Percentiles rank a stretch among this genome's conserved stretches.
Conservation (phyloP, 2,113 vertebrate genomes). For the Platycercus adscitus region DNA sequence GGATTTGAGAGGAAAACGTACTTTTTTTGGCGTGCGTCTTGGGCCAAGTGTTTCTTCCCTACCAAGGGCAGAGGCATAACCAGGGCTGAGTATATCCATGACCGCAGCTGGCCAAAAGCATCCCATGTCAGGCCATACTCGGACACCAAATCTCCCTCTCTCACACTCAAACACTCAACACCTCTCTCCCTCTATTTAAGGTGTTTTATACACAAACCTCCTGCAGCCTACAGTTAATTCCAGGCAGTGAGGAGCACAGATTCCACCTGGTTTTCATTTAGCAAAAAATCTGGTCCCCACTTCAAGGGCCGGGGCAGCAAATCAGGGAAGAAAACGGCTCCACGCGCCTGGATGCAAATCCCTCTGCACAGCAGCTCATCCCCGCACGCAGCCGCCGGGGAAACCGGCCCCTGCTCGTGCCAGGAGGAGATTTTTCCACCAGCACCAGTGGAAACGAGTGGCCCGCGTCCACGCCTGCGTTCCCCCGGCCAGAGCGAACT, state of each 20-base stretch:
- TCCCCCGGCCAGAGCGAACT: background rate
- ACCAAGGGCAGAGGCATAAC: background rate
- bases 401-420: background rate
- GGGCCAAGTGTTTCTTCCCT: background rate
- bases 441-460: slow-evolving; percentile 24
- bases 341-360: accelerated
- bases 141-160: background rate
- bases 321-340: background rate
- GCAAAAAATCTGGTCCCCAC: background rate
- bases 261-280: background rate
- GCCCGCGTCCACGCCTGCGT: slow-evolving; percentile 8
- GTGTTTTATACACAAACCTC: background rate
- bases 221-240: background rate
- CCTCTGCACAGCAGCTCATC: accelerated
- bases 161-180: background rate
- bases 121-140: background rate
- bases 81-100: accelerated
- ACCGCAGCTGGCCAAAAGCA: background rate
- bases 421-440: slow-evolving; percentile 29
- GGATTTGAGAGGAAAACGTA: background rate
- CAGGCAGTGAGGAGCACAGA: background rate
- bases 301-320: background rate
- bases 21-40: background rate
- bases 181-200: background rate
- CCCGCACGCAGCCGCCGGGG: background rate